Evolutionary conservation across 2,888 invertebrate species (phyloP).

Genomic region (Noctua janthe): DNA sequence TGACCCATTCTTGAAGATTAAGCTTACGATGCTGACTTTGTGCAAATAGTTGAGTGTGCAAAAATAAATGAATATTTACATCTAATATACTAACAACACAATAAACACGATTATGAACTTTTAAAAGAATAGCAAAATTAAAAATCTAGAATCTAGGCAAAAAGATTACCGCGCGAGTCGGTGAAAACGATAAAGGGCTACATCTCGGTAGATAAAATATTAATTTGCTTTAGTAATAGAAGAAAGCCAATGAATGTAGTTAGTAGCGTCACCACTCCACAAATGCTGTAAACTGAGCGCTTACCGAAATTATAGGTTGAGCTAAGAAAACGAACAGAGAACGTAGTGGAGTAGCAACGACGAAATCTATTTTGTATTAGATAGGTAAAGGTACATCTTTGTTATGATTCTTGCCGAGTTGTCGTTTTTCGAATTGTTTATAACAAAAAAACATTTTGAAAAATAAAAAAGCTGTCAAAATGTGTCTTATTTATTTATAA

Average conservation of each 20-base stretch:
- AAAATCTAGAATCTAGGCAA: slow-evolving; percentile 64
- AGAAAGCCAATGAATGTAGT: slow-evolving; percentile 82
- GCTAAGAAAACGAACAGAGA: slow-evolving; percentile 76
- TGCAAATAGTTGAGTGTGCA: slow-evolving; percentile 80
- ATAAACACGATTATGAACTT: slow-evolving; percentile 66
- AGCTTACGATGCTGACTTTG: slow-evolving; percentile 85
- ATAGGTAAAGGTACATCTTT: neutral
- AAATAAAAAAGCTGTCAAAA: neutral
- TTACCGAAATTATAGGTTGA: slow-evolving; percentile 87
- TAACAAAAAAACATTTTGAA: neutral
- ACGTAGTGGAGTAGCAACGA: slow-evolving; percentile 72
- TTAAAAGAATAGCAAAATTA: slow-evolving; percentile 67
- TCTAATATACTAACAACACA: slow-evolving; percentile 70
- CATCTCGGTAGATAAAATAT: slow-evolving; percentile 82
- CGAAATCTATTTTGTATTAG: neutral
- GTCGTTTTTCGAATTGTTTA: neutral
- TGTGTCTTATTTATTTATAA: neutral
- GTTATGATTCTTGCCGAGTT: neutral
- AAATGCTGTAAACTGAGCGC: slow-evolving; percentile 84
- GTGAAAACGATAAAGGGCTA: slow-evolving; percentile 83
- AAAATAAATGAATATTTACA: slow-evolving; percentile 68
- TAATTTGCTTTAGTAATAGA: slow-evolving; percentile 74
- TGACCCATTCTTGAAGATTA: slow-evolving; percentile 81
- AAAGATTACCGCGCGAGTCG: slow-evolving; percentile 86
- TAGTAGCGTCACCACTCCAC: slow-evolving; percentile 80